A percentile compares a stretch with the other conserved stretches of the same genome.
phyloP scores from a whole-genome alignment of 2,797 vertebrate species.

The Brachyalestes nurse region DNA sequence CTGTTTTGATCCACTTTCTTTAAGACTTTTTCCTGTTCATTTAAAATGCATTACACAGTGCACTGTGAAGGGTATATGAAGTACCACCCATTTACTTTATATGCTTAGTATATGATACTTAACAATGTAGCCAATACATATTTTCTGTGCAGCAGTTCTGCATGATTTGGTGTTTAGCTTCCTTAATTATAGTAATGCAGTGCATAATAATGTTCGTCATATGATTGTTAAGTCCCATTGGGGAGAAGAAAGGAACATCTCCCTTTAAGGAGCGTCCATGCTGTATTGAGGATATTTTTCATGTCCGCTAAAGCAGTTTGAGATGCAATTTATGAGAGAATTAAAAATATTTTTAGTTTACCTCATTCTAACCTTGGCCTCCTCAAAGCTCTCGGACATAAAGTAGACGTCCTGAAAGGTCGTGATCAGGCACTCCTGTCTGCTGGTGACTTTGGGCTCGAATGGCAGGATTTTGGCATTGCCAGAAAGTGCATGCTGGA shows the following conservation, averaged over 20 bases:
- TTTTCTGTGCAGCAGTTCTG: neutral
- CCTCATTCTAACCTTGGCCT: constrained; percentile 89
- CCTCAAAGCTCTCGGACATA: constrained; percentile 88
- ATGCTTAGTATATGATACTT: no score
- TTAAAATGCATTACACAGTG: no score
- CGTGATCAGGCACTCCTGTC: constrained; percentile 87
- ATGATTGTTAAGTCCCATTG: neutral
- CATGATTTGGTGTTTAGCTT: no score
- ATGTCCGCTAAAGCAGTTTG: neutral
- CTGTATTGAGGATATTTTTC: neutral
- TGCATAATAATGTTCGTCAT: neutral
- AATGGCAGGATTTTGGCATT: constrained; percentile 82
- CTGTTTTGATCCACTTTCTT: no score
- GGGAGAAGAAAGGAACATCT: neutral
- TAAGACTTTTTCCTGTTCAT: no score
- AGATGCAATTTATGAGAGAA: neutral
- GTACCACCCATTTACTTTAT: no score
- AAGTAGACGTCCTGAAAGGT: constrained; percentile 89
- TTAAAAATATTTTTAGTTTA: constrained; percentile 52
- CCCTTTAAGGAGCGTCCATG: neutral
- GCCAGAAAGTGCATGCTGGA: constrained; percentile 83
- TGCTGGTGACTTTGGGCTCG: constrained; percentile 83
- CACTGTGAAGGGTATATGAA: no score
- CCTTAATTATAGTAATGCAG: neutral
- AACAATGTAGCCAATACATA: neutral